Base-by-base conservation (phyloP, 2,797 vertebrate species). In the Mico argentatus region DNA sequence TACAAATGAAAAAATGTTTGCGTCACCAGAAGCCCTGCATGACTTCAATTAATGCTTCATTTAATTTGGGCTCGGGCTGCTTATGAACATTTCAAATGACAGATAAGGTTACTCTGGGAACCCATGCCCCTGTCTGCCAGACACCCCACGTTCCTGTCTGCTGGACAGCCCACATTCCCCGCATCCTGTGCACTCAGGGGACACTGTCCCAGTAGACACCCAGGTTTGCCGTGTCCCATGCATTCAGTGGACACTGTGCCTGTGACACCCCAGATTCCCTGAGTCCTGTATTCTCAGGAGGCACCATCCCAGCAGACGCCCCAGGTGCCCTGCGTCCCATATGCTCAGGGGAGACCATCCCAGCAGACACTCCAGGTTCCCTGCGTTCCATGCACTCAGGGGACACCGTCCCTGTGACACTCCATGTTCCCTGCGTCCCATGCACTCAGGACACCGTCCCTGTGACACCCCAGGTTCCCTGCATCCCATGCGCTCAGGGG, bases 341-440 rank as follows among this genome's bases (percentile, higher is more conserved):
- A 2, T 2, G 0, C 57, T 59, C 10, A 26, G 14, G 48, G 14
- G 48, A 17, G 14, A 50, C 48, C 3, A 1, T 52, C 50, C 50
- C 6, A 7, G 50, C 0, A 41, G 57, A 59, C 57, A 5, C 26
- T 2, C 26, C 13, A 48, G 46, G 46, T 48, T 57, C 55, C 20
- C 55, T 9, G 22, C 1, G 4, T 57, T 24, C 55, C 0, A 9
- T 57, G 7, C 1, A 2, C 55, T 26, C 55, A 24, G 36, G 55
- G 55, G 55, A 57, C 55, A 57, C 22, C 2, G 0, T 57, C 55
- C 22, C 22, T 57, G 48, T 15, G 48, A 50, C 48, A 15, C 48
- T 0, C 14, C 14, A 50, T 4, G 48, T 50, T 24, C 7, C 55
- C 55, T 1, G 8, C 8, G 0, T 15, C 8, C 20, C 0, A 7